Evolutionary conservation across 2,113 vertebrate genomes (phyloP), one percentile per base, ranked within the genome.

Genomic region (Stegastes partitus): DNA sequence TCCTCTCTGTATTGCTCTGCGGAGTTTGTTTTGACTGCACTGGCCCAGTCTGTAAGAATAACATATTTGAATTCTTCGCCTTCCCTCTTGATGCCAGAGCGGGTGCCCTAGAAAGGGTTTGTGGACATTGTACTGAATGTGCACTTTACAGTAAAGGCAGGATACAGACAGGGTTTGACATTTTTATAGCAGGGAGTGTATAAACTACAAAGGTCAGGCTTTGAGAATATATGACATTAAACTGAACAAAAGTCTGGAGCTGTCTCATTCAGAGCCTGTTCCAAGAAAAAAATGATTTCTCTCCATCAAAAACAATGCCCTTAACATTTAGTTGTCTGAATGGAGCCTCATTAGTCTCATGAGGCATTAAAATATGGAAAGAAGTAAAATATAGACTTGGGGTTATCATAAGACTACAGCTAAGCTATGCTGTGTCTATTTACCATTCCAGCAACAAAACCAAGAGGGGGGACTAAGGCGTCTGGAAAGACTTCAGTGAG

Each of bases 171-270:
- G 26, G 26, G 22, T 64, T 70, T 89, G 84, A 86, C 86, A 86
- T 93, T 91, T 93, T 86, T 75, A 79, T 79, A 81, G 67, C 74
- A 49, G 80, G 86, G 70, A 72, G 82, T 82, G 74, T 77, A 68
- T 59, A 86, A 88, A 81, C 74, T 73, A 53, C 59, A 93, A 93
- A 93, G 89, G 89, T 92, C 84, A 85, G 45, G 25, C 68, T 83
- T 81, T 89, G 81, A 69, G 83, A 86, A 79, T 53, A 79, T 79
- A 50, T 91, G 88, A 71, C 74, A 81, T 89, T 91, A 72, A 68
- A 16, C 57, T 59, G n/a, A 74, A 75, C 50, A 86, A 56, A 68
- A 59, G 51, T 68, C 84, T 86, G 77, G 39, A 68, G 77, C 53
- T 37, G 18, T 83, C 90, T 79, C 47, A 77, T 81, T 80, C 67